A percentile compares a stretch with the other conserved stretches of the same genome.
Conservation (phyloP, 2,113 vertebrate genomes). For the Tragelaphus strepsiceros region DNA sequence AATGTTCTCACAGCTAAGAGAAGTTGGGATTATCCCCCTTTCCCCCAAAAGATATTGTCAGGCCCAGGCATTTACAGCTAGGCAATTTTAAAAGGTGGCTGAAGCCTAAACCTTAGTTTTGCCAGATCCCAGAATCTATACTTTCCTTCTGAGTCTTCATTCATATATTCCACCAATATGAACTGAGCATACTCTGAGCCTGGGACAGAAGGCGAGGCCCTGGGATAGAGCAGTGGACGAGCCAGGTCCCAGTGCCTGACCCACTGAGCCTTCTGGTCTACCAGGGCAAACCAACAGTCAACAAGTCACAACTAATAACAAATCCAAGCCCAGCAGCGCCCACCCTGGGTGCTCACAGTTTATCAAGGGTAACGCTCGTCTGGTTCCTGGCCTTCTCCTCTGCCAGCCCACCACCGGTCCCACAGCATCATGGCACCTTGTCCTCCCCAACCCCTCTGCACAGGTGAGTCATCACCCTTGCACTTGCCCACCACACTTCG, state of each 20-base stretch:
- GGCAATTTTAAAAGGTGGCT: not conserved
- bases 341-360: not conserved
- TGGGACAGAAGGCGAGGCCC: not conserved
- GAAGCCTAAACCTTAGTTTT: not conserved
- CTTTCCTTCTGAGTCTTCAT: not conserved
- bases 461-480: not conserved
- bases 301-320: not conserved
- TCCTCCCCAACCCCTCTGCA: too few species aligned
- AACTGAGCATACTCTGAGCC: too few species aligned
- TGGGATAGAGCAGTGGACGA: not conserved
- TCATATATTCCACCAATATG: not conserved
- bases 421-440: too few species aligned
- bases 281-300: not conserved
- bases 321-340: not conserved
- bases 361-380: not conserved
- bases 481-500: not conserved
- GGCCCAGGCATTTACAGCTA: not conserved
- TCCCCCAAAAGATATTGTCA: not conserved
- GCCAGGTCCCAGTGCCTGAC: not conserved
- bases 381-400: not conserved
- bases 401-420: not conserved
- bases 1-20: not conserved
- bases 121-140: not conserved
- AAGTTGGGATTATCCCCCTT: not conserved
- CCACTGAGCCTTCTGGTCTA: not conserved